These are phyloP conservation scores for Petrocephalus schoutedeni DNA, from an alignment of 2,797 vertebrate genomes.

Conservation along the genomic window DNA sequence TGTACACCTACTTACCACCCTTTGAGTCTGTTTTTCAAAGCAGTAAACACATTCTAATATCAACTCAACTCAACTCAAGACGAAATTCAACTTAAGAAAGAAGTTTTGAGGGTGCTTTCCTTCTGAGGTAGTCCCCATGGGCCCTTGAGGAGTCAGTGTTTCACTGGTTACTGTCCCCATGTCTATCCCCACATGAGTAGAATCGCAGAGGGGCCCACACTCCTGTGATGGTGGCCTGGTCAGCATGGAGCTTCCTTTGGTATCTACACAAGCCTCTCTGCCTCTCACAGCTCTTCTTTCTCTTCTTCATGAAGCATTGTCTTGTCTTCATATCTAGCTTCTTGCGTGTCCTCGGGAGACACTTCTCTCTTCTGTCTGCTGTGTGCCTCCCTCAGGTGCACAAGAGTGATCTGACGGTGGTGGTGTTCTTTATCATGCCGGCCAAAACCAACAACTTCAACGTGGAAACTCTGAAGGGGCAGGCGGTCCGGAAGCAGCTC, in stretches of 20 bases:
- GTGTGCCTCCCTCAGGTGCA: constrained; percentile 67
- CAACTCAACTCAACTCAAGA: background rate
- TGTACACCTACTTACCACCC: background rate
- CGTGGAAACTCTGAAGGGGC: constrained; percentile 90
- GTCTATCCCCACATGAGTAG: background rate
- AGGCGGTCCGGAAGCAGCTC: constrained; percentile 88
- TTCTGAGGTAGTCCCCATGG: background rate
- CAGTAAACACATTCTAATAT: background rate
- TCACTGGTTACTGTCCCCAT: background rate
- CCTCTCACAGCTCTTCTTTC: background rate
- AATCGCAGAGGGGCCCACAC: background rate
- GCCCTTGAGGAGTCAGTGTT: background rate
- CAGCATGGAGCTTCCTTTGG: background rate
- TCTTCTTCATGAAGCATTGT: background rate
- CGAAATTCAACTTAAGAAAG: background rate
- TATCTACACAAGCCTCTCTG: background rate
- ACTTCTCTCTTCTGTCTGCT: background rate
- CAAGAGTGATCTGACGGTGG: constrained; percentile 78
- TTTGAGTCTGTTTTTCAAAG: background rate
- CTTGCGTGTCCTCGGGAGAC: background rate
- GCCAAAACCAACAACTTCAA: constrained; percentile 96
- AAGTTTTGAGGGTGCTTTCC: background rate
- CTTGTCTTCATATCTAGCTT: background rate
- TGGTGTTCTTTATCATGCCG: constrained; percentile 97
- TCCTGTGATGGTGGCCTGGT: background rate